These are phyloP conservation scores for Eupithecia exiguata DNA, from an alignment of 2,888 invertebrate species.

Conservation along the genomic window DNA sequence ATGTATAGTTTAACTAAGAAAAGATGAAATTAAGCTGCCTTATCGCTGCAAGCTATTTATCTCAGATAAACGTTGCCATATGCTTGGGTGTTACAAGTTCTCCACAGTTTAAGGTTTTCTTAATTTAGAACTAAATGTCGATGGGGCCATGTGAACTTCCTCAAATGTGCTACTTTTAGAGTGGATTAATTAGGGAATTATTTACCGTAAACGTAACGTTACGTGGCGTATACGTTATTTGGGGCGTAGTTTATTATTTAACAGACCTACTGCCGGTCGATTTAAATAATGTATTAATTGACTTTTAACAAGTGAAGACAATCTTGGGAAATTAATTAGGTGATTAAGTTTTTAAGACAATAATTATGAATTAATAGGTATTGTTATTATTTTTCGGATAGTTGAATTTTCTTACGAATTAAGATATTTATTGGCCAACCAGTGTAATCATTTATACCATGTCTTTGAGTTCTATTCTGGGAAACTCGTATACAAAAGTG, in stretches of 20 bases:
- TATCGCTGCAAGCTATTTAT: not conserved
- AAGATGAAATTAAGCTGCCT: not conserved
- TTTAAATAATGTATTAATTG: constrained; percentile 46
- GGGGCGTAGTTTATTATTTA: constrained; percentile 43
- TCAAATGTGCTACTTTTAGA: constrained; percentile 32
- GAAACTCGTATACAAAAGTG: too few species aligned
- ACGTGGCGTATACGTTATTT: constrained; percentile 21
- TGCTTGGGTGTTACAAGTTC: not conserved
- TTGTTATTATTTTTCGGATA: too few species aligned
- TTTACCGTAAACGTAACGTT: constrained; percentile 39
- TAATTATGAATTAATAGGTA: not conserved
- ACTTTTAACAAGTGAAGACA: constrained; percentile 37
- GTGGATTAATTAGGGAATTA: constrained; percentile 48
- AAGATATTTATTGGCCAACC: too few species aligned
- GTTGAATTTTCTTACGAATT: too few species aligned
- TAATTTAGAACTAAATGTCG: not conserved
- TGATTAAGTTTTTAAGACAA: not conserved
- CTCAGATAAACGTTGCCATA: not conserved
- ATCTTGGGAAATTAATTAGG: not conserved
- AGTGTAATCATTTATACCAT: too few species aligned
- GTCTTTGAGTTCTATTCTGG: too few species aligned
- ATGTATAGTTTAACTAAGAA: not conserved
- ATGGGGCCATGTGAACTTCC: not conserved
- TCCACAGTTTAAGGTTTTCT: not conserved
- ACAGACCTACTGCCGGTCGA: constrained; percentile 25